phyloP scores from a whole-genome alignment of 1,140 invertebrate species.

The Aculops lycopersici region DNA sequence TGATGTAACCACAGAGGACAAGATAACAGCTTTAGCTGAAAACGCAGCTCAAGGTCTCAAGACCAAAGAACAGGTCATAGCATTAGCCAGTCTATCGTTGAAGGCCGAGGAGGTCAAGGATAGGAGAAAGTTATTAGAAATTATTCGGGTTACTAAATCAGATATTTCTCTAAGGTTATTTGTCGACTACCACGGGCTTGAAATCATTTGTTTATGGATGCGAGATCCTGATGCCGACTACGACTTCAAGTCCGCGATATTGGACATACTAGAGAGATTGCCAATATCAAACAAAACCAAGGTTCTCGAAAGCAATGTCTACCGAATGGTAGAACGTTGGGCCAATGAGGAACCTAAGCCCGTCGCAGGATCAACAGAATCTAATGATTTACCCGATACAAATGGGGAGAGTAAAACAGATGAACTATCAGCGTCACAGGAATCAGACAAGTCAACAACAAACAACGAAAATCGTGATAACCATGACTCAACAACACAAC shows the following conservation, averaged over 20 bases:
- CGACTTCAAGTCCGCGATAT: conserved; percentile 11
- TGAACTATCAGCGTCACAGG: neutral
- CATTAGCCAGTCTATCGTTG: conserved; percentile 58
- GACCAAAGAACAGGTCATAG: conserved; percentile 54
- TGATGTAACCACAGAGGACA: conserved; percentile 12
- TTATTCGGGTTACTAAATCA: conserved; percentile 27
- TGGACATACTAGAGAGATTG: conserved; percentile 24
- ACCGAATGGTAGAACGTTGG: neutral
- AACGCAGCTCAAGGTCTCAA: conserved; percentile 32
- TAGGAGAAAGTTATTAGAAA: conserved; percentile 24
- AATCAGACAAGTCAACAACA: neutral
- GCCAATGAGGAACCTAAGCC: neutral
- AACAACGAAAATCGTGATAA: neutral
- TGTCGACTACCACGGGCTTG: conserved; percentile 68
- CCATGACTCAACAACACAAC: neutral
- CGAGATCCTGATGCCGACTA: conserved; percentile 22
- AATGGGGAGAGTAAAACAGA: too few species aligned
- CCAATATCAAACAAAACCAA: conserved; percentile 74
- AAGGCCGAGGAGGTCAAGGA: conserved; percentile 43
- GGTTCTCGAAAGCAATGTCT: conserved; percentile 18
- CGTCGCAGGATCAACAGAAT: neutral
- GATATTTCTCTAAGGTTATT: conserved; percentile 31
- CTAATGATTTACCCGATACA: too few species aligned
- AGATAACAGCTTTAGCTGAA: conserved; percentile 34
- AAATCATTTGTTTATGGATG: conserved; percentile 68